These are phyloP conservation scores for Lepidochitona cinerea DNA, from an alignment of 2,888 invertebrate genomes.

Conservation along the genomic window DNA sequence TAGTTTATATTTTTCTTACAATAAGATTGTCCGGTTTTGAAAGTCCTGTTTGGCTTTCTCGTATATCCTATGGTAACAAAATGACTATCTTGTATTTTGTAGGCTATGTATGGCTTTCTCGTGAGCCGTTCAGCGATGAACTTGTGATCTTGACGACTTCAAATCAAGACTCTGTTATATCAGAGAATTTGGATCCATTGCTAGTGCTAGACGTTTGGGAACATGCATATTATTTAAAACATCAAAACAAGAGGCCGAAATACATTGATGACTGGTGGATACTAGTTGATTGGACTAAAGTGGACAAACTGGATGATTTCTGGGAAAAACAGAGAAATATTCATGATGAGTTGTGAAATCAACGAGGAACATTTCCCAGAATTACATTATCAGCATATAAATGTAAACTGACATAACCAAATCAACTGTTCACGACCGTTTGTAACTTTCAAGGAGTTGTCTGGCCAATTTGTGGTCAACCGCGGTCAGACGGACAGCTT, in stretches of 20 bases:
- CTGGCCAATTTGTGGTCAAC: no score
- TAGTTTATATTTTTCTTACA: no score
- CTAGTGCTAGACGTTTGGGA: slow-evolving; percentile 65
- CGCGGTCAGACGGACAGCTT: no score
- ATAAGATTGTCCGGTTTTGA: no score
- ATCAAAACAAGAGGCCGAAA: slow-evolving; percentile 43
- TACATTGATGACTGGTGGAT: slow-evolving; percentile 61
- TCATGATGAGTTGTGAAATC: slow-evolving; percentile 10
- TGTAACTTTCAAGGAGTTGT: no score
- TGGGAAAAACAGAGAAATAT: slow-evolving; percentile 29
- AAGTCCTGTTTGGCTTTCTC: no score
- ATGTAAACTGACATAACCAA: no score
- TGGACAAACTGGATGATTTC: slow-evolving; percentile 48
- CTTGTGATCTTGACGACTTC: slow-evolving; percentile 47
- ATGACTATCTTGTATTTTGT: no score
- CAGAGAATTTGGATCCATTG: slow-evolving; percentile 46
- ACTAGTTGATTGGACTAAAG: slow-evolving; percentile 59
- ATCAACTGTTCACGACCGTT: no score
- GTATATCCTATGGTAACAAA: no score
- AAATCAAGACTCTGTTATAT: slow-evolving; percentile 62
- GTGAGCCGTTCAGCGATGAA: slow-evolving; percentile 29
- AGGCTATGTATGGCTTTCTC: slow-evolving; percentile 65
- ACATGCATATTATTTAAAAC: slow-evolving; percentile 62
- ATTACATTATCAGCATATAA: no score
- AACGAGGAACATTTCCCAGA: no score